Percentiles rank a stretch among this genome's conserved stretches.
Conservation (phyloP, 1,140 invertebrate genomes). For the Drosophila oshimai region DNA sequence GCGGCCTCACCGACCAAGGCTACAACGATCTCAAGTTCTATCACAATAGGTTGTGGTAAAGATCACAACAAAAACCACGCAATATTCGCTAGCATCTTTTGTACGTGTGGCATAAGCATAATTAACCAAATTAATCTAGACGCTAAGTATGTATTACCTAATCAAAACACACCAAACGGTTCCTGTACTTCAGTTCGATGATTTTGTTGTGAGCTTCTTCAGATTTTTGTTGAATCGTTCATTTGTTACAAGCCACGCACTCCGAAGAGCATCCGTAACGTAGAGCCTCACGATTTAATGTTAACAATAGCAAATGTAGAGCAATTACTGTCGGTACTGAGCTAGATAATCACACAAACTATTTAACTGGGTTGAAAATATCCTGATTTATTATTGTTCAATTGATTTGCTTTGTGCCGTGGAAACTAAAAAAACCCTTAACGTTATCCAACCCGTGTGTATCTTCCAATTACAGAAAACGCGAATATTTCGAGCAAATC, state of each 20-base stretch:
- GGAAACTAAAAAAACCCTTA: slow-evolving; percentile 2
- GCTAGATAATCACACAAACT: neutral
- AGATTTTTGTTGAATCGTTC: slow-evolving; percentile 60
- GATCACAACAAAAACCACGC: slow-evolving; percentile 6
- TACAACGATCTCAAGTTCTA: slow-evolving; percentile 87
- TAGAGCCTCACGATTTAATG: slow-evolving; percentile 29
- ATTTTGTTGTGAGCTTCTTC: slow-evolving; percentile 59
- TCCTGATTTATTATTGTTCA: neutral
- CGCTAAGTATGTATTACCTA: slow-evolving; percentile 33
- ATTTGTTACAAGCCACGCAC: slow-evolving; percentile 73
- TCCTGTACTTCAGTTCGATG: slow-evolving; percentile 59
- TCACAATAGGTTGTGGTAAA: slow-evolving; percentile 86
- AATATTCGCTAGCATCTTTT: slow-evolving; percentile 56
- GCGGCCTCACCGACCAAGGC: slow-evolving; percentile 84
- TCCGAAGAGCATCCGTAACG: slow-evolving; percentile 44
- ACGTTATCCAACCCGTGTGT: slow-evolving; percentile 47
- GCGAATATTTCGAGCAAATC: slow-evolving; percentile 72
- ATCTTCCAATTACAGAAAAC: slow-evolving; percentile 80
- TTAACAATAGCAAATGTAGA: slow-evolving; percentile 52
- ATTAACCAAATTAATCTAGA: slow-evolving; percentile 42
- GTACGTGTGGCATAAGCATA: slow-evolving; percentile 54
- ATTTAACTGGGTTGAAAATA: neutral
- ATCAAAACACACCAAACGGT: slow-evolving; percentile 49
- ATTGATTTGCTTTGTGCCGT: slow-evolving; percentile 10
- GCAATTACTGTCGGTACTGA: slow-evolving; percentile 27